Evolutionary conservation across 2,113 vertebrate genomes (phyloP), one percentile per base, ranked within the genome.

Genomic region (Rhynchomys soricoides): DNA sequence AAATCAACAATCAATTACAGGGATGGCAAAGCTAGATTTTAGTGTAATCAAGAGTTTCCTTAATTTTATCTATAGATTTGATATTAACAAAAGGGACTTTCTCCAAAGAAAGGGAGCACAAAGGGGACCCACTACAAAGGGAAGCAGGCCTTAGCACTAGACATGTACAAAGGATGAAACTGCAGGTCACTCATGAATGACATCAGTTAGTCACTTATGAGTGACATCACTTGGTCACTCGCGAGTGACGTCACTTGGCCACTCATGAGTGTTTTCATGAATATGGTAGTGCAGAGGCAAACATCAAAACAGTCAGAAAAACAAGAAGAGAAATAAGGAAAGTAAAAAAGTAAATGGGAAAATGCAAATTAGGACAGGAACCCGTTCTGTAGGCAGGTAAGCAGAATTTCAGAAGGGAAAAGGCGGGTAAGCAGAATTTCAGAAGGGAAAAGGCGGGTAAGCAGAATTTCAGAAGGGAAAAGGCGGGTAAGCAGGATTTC

Each of bases 71-170:
- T 68, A 26, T 37, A 52, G 45, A 2, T 48, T 90, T 57, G 3
- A 73, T 26, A 9, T 31, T n/a, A 82, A 92, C 17, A 64, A 90
- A 93, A 52, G 59, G 19, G 31, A 17, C 48, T 91, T 95, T 91
- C 85, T 91, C 43, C 52, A 68, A 26, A 57, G 5, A 3, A 66
- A 45, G 17, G 86, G 24, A 31, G 17, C 16, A 75, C 57, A 81
- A 78, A 79, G 40, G 37, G 52, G 37, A 57, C n/a, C 4, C 19
- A 4, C 7, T 31, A 34, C 2, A 5, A 37, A 90, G n/a, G 8
- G 29, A 88, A 34, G 5, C 5, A 43, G 74, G 55, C 59, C 3
- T 1, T 24, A 37, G 11, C 9, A 45, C 15, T 1, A 22, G 40
- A 40, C 13, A 9, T 0, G 0, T 3, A 31, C 48, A 22, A 4